phyloP scores from a whole-genome alignment of 2,888 invertebrate species.

The Ectemnius continuus region DNA sequence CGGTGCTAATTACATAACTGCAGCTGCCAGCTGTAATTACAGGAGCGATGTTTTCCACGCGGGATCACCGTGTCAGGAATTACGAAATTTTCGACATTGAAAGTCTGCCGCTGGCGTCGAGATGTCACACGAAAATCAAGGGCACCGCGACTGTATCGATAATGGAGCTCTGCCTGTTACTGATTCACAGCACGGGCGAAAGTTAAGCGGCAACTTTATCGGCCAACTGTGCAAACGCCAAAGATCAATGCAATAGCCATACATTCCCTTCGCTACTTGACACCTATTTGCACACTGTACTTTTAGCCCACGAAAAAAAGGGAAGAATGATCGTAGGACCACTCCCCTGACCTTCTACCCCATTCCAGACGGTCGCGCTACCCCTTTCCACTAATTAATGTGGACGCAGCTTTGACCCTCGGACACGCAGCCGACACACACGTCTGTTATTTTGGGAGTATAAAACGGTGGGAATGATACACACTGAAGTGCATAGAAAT shows the following conservation, averaged over 20 bases:
- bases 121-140: constrained; percentile 5
- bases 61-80: not conserved
- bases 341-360: constrained; percentile 1
- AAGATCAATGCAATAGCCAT: constrained; percentile 12
- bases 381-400: constrained; percentile 1
- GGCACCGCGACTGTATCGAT: not conserved
- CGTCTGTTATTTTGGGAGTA: not conserved
- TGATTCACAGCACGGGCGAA: not conserved
- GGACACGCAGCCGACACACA: not conserved
- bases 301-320: not conserved
- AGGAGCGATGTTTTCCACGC: not conserved
- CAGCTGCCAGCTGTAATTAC: not conserved
- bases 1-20: not conserved
- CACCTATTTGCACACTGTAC: constrained; percentile 10
- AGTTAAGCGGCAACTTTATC: constrained; percentile 3
- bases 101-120: not conserved
- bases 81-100: constrained; percentile 2
- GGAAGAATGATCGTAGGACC: not conserved
- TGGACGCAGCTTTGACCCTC: not conserved
- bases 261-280: not conserved
- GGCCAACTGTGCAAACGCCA: constrained; percentile 10
- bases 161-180: not conserved
- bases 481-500: not conserved
- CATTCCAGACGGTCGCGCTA: not conserved
- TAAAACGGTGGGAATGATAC: not conserved